Conservation (phyloP, 2,888 invertebrate genomes). For the Harpalus rufipes region DNA sequence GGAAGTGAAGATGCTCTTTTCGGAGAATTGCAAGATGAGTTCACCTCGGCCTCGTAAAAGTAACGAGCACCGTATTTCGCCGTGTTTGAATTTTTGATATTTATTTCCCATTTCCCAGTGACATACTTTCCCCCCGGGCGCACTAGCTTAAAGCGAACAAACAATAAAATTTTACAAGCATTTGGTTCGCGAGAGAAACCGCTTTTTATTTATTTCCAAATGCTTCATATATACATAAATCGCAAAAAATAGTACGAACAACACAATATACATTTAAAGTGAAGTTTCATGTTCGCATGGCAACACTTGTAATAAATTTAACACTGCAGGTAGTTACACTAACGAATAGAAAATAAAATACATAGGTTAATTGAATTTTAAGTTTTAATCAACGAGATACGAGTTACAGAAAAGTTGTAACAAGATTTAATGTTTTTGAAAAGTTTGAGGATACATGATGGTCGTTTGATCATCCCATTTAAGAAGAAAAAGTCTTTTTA, state of each 20-base stretch:
- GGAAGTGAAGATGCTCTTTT: not conserved
- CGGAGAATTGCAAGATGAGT: slow-evolving; percentile 36
- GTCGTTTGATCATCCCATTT: too few species aligned
- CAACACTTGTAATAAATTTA: not conserved
- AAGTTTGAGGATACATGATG: not conserved
- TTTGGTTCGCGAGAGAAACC: slow-evolving; percentile 1
- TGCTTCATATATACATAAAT: slow-evolving; percentile 42
- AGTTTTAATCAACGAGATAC: not conserved
- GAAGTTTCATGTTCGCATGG: not conserved
- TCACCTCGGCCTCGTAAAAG: slow-evolving; percentile 46
- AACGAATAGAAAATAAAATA: not conserved
- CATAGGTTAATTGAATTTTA: not conserved
- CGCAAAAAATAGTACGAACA: slow-evolving; percentile 21
- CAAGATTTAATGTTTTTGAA: not conserved
- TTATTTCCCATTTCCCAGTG: slow-evolving; percentile 59
- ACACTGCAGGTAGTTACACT: not conserved
- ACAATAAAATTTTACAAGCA: slow-evolving; percentile 58
- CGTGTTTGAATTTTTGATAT: slow-evolving; percentile 62
- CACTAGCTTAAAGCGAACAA: slow-evolving; percentile 54
- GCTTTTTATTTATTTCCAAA: slow-evolving; percentile 35
- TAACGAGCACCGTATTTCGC: slow-evolving; percentile 57
- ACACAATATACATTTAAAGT: slow-evolving; percentile 1
- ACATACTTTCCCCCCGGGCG: slow-evolving; percentile 57
- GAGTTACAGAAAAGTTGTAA: not conserved
- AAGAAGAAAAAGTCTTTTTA: too few species aligned